phyloP scores from a whole-genome alignment of 23 tunicate genomes.

The Diplosoma virens region DNA sequence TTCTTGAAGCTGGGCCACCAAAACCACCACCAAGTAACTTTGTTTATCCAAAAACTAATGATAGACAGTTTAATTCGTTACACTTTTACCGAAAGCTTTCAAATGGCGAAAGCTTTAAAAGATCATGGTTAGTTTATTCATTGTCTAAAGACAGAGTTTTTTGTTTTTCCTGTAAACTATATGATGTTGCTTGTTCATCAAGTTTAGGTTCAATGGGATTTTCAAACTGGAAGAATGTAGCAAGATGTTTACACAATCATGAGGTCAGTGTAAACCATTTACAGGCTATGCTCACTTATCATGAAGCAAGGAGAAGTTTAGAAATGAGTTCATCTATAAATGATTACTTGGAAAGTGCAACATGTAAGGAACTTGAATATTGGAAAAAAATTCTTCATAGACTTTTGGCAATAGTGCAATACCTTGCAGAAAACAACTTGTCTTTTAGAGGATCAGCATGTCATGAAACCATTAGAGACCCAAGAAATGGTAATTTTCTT shows the following conservation, averaged over 20 bases:
- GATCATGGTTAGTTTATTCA: background rate
- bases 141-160: background rate
- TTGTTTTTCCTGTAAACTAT: slow-evolving; percentile 4
- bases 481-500: background rate
- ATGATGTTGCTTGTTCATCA: background rate
- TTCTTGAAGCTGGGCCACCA: too few relatives aligned
- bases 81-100: background rate
- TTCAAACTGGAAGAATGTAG: background rate
- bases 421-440: background rate
- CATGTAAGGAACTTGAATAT: too few relatives aligned
- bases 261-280: background rate
- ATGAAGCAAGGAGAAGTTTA: too few relatives aligned
- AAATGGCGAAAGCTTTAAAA: background rate
- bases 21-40: too few relatives aligned
- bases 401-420: background rate
- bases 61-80: too few relatives aligned
- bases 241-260: background rate
- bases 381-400: background rate
- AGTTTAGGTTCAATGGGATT: background rate
- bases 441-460: background rate
- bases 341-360: background rate
- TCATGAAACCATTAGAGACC: background rate
- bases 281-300: background rate
- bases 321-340: too few relatives aligned
- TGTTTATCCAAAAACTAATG: too few relatives aligned